Percentiles rank a stretch among this genome's conserved stretches.
phyloP scores from a whole-genome alignment of 2,797 vertebrate genomes.

The Phalanger gymnotis region DNA sequence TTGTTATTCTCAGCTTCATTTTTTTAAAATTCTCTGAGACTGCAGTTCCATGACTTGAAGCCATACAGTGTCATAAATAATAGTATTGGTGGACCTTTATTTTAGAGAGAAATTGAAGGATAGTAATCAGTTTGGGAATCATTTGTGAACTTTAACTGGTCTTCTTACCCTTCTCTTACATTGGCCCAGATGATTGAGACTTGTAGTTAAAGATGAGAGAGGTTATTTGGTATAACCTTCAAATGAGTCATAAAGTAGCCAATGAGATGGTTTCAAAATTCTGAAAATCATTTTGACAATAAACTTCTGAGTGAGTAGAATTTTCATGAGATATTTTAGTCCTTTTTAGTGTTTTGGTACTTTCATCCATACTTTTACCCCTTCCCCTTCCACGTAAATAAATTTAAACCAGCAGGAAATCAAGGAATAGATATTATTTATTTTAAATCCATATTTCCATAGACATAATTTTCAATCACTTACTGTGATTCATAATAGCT shows the following conservation, averaged over 20 bases:
- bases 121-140: neutral
- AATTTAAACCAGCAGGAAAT: neutral
- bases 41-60: neutral
- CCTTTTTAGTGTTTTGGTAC: neutral
- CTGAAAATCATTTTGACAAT: neutral
- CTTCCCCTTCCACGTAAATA: neutral
- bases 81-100: neutral
- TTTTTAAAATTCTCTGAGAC: neutral
- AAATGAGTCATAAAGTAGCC: neutral
- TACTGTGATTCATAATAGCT: neutral
- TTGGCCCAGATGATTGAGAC: neutral
- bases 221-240: neutral
- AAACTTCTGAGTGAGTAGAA: neutral
- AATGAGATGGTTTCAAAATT: neutral
- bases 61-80: neutral
- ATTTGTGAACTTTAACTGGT: neutral
- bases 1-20: neutral
- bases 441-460: conserved; percentile 37
- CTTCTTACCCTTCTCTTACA: neutral
- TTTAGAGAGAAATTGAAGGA: neutral
- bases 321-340: neutral
- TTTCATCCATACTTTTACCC: neutral
- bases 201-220: neutral
- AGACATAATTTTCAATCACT: neutral
- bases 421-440: neutral